Evolutionary conservation across 2,797 vertebrate genomes (phyloP).

Genomic region (Loriculus beryllinus): DNA sequence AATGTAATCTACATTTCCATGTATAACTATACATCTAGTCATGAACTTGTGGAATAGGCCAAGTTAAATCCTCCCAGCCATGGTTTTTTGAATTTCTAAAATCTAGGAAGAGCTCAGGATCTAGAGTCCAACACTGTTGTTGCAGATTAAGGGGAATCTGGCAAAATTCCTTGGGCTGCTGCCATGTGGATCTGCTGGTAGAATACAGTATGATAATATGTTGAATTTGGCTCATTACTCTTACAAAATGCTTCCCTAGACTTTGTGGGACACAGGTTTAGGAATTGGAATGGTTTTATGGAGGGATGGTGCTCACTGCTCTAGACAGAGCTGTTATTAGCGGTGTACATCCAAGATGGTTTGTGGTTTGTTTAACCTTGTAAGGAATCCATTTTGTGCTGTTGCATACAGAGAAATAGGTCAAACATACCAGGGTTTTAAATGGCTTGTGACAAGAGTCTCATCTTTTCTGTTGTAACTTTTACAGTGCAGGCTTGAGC

Average conservation of each 20-base stretch:
- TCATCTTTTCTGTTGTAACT: background rate
- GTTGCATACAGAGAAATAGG: background rate
- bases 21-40: background rate
- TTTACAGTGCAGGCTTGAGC: background rate
- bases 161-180: conserved; percentile 42
- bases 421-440: background rate
- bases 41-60: background rate
- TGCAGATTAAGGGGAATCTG: conserved; percentile 44
- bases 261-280: background rate
- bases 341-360: background rate
- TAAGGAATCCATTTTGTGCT: background rate
- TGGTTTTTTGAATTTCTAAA: background rate
- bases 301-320: background rate
- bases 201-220: conserved; percentile 30
- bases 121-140: conserved; percentile 34
- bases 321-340: conserved; percentile 10
- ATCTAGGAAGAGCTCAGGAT: background rate
- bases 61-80: background rate
- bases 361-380: conserved; percentile 25
- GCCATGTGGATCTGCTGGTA: conserved; percentile 42
- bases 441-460: background rate
- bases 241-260: background rate
- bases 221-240: conserved; percentile 38
- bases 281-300: background rate
- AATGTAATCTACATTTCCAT: conserved; percentile 16